Base-by-base conservation (phyloP, 1,140 invertebrate genomes). In the Pseudomyrmex pallidus region DNA sequence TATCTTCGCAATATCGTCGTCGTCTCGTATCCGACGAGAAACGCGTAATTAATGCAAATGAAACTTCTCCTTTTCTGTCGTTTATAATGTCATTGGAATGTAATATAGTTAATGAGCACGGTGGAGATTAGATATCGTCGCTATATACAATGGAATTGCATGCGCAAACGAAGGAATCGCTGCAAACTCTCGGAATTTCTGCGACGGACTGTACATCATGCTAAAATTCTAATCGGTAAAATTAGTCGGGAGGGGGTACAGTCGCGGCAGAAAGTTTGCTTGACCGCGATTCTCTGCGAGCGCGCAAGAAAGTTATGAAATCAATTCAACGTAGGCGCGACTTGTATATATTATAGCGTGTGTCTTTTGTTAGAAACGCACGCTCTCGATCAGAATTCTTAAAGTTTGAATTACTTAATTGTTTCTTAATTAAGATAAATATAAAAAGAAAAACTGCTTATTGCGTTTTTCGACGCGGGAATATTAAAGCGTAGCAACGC, bases 141-240 rank as follows among this genome's bases (percentile, higher is more conserved):
- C 59, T 46, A 13, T 46, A 25, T 35, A 35, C 35, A 35, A 35
- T 48, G 59, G 20, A 22, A 78, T 17, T 52, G 63, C 35, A 61
- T 5, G 61, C 46, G 52, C 25, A 2, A 35, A 20, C 15, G 59
- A 17, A 62, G 48, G 66, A 67, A 59, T 22, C 7, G 20, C 10
- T n/a, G 15, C 13, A 52, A 1, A n/a, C 17, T n/a, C 54, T 74
- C 57, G 54, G 48, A 54, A 85, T 56, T 91, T 90, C 86, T 82
- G 15, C 2, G 3, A 13, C 2, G 22, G 90, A 90, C 85, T 91
- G 90, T 91, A 91, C 90, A 15, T 82, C 78, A 91, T 88, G 87
- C 89, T 90, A 85, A 92, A 93, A 92, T 92, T 92, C 91, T 93
- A 93, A 93, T 93, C 91, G 89, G 87, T 87, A 92, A 92, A 93